Evolutionary conservation across 64 coral and sea anemone genomes (phyloP).

Genomic region (Platygyra sinensis): DNA sequence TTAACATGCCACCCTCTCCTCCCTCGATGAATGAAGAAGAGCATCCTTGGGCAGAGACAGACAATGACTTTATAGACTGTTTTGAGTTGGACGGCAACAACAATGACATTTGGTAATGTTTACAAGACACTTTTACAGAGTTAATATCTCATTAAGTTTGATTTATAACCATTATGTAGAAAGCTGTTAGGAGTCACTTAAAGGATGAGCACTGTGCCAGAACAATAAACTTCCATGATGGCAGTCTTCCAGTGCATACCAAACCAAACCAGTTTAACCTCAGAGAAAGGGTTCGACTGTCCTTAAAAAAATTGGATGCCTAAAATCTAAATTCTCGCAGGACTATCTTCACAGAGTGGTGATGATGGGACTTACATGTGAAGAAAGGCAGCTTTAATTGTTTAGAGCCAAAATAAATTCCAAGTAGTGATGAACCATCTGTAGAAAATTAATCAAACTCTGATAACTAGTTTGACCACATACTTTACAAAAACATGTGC

Average conservation of each 20-base stretch:
- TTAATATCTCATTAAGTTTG: too few species aligned
- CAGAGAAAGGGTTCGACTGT: too few species aligned
- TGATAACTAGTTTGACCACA: too few species aligned
- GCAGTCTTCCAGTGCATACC: too few species aligned
- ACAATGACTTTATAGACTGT: conserved; percentile 56
- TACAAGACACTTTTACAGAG: too few species aligned
- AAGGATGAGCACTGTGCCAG: too few species aligned
- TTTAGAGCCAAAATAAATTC: not conserved
- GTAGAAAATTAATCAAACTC: not conserved
- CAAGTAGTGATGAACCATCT: not conserved
- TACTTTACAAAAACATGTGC: not conserved
- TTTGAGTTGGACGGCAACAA: conserved; percentile 86
- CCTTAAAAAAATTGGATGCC: too few species aligned
- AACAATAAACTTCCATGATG: too few species aligned
- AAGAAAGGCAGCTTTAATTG: not conserved
- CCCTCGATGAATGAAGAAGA: conserved; percentile 85
- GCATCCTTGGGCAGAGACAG: conserved; percentile 86
- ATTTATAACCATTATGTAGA: too few species aligned
- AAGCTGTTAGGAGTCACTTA: too few species aligned
- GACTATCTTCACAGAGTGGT: too few species aligned
- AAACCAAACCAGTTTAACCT: too few species aligned
- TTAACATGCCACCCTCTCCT: conserved; percentile 89
- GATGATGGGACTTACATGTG: not conserved
- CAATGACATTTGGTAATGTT: conserved; percentile 44
- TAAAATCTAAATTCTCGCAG: not conserved